A percentile compares a stretch with the other conserved stretches of the same genome.
Evolutionary conservation across 2,113 vertebrate genomes (phyloP).

Genomic region (Solea solea): DNA sequence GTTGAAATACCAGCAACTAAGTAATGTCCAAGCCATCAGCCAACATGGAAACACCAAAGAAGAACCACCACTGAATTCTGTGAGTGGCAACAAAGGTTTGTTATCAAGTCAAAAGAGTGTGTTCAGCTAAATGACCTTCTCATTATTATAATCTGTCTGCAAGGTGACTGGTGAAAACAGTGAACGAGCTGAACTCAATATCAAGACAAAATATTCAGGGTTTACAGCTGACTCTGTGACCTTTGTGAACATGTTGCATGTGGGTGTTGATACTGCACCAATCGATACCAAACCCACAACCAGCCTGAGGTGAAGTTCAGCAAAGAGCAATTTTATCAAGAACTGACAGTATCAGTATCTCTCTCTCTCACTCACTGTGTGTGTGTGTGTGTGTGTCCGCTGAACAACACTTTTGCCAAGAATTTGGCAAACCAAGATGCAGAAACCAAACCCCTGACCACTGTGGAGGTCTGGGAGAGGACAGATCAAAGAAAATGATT

Average conservation of each 20-base stretch:
- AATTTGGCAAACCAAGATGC: no score
- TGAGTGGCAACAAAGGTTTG: no score
- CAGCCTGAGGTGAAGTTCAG: constrained; percentile 31
- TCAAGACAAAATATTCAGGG: constrained; percentile 31
- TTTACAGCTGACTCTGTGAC: constrained; percentile 45
- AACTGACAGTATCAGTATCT: constrained; percentile 5
- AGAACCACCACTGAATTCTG: no score
- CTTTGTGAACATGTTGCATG: constrained; percentile 52
- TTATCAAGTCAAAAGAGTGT: no score
- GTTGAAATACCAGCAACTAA: no score
- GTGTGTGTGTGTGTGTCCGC: constrained; percentile 28
- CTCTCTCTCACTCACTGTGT: neutral
- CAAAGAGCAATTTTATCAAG: constrained; percentile 30
- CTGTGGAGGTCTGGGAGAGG: no score
- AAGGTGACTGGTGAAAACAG: constrained; percentile 2
- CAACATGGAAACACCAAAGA: no score
- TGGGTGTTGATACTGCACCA: constrained; percentile 48
- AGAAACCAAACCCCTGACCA: no score
- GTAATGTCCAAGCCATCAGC: no score
- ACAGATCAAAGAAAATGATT: no score
- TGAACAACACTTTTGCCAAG: constrained; percentile 26
- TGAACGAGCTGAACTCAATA: constrained; percentile 24
- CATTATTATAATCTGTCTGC: neutral
- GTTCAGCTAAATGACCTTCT: no score
- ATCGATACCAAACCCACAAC: constrained; percentile 50